Evolutionary conservation across 2,797 vertebrate genomes (phyloP), one percentile per base, ranked within the genome.

Genomic region (Melopsittacus undulatus): DNA sequence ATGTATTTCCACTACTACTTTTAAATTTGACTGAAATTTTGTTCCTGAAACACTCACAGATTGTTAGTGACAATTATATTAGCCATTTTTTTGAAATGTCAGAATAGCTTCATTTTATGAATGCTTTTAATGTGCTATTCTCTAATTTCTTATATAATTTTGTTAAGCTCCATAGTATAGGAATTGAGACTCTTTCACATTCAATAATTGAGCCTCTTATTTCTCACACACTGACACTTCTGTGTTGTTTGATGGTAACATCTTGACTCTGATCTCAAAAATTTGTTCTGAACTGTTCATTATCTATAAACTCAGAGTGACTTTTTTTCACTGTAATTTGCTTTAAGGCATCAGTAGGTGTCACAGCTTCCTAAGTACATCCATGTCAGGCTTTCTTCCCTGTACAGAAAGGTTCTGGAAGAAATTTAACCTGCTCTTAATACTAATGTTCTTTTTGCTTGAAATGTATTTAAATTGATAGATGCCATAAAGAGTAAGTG

Each of bases 381-480:
- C 43, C 9, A 8, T 79, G 32, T 86, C 70, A 76, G 62, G 63
- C 29, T 45, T 81, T n/a, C 5, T 20, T 54, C 66, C 23, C 66
- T 69, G 36, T 54, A 69, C 16, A 82, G 67, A 94, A 81, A 57
- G 30, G 32, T 69, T 90, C 54, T 70, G 21, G 40, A 75, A 88
- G 40, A 92, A 94, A 82, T 84, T 75, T 76, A 86, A 87, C 70
- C 62, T 74, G 32, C 72, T 85, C 30, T 87, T 80, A 92, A 92
- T 67, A 61, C 56, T 87, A 49, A 63, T 52, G 12, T 52, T 70
- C 43, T 64, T 89, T 89, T 75, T 73, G 29, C 42, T 67, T 95
- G 40, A 94, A 92, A 76, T 61, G 10, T 78, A 57, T 79, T 92
- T 73, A 83, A 85, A 85, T 57, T 72, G 63, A 92, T 78, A 85